These are phyloP conservation scores for Eristalinus aeneus DNA, from an alignment of 2,888 invertebrate genomes.

Conservation along the genomic window DNA sequence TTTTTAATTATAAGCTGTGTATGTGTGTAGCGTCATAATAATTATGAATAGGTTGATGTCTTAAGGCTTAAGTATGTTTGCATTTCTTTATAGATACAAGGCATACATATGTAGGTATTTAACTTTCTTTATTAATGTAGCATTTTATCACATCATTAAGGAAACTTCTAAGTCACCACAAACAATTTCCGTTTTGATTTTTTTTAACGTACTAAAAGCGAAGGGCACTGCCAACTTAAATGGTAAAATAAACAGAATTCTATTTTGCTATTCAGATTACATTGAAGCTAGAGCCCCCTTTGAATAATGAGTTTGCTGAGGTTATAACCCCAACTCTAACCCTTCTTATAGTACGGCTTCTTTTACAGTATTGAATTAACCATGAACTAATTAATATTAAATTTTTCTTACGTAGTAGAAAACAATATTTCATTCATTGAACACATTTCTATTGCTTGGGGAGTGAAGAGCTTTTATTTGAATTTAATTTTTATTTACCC, in stretches of 20 bases:
- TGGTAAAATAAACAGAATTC: neutral
- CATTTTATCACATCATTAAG: too few species aligned
- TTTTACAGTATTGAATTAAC: conserved; percentile 57
- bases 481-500: conserved; percentile 32
- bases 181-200: neutral
- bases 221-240: neutral
- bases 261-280: conserved; percentile 67
- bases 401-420: conserved; percentile 24
- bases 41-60: neutral
- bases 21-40: neutral
- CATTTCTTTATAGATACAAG: too few species aligned
- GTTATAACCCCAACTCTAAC: conserved; percentile 71
- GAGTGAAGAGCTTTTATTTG: neutral
- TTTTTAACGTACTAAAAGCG: neutral
- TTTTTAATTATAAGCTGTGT: neutral
- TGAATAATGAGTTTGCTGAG: conserved; percentile 72
- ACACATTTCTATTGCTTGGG: neutral
- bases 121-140: too few species aligned
- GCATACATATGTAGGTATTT: too few species aligned
- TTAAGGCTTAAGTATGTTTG: too few species aligned
- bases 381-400: conserved; percentile 70
- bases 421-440: conserved; percentile 31
- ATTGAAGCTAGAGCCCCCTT: conserved; percentile 41
- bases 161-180: neutral
- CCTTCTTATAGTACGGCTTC: conserved; percentile 44